Percentiles rank a stretch among this genome's conserved stretches.
These are phyloP conservation scores for Pristiophorus japonicus DNA, from an alignment of 2,113 vertebrate genomes.

Conservation along the genomic window DNA sequence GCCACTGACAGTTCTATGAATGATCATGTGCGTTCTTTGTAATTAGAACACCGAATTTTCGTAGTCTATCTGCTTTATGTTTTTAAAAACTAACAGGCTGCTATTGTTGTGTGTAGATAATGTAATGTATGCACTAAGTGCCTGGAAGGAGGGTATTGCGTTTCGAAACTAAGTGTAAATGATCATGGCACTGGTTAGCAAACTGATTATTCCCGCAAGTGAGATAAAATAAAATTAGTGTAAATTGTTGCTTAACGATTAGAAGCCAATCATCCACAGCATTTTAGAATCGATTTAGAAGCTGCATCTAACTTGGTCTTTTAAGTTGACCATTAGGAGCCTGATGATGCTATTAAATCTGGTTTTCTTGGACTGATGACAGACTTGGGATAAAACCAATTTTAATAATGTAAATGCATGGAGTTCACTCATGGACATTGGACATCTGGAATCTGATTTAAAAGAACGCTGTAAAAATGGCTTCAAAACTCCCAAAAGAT, in stretches of 20 bases:
- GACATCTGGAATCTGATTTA: not conserved
- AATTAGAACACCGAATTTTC: not conserved
- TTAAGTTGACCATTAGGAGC: not conserved
- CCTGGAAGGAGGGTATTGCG: not conserved
- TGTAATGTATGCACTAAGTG: not conserved
- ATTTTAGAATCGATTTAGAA: not conserved
- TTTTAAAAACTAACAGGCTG: not conserved
- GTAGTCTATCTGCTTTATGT: not conserved
- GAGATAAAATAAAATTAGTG: slow-evolving; percentile 5
- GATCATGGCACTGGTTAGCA: no score
- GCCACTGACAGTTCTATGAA: not conserved
- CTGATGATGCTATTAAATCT: not conserved
- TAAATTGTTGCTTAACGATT: not conserved
- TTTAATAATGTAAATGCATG: not conserved
- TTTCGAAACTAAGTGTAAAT: not conserved
- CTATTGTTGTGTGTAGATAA: not conserved
- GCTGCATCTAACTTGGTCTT: not conserved
- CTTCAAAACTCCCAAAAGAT: not conserved
- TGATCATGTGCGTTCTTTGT: not conserved
- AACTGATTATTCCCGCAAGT: not conserved
- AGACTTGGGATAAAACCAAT: not conserved
- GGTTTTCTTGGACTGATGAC: not conserved
- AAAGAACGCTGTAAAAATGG: not conserved
- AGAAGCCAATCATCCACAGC: not conserved
- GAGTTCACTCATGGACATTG: not conserved